Base-by-base conservation (phyloP, 2,113 vertebrate species). In the Gobiocypris rarus region DNA sequence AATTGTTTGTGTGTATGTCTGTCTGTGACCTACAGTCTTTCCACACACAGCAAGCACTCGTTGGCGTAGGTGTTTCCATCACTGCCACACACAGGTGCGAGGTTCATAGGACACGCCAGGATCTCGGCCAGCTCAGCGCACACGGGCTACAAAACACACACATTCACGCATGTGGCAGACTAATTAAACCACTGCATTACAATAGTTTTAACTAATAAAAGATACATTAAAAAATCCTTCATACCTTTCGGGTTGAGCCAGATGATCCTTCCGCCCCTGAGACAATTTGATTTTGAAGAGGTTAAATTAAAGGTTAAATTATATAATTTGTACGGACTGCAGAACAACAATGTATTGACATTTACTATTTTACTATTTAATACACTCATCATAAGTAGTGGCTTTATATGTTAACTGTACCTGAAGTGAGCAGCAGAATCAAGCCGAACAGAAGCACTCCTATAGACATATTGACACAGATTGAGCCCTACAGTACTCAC, bases 21-120 rank as follows among this genome's bases (percentile, higher is more conserved):
- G 11, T 17, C 9, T 70, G 74, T 85, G 8, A 91, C 94, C 92
- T 89, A 95, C 94, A 85, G 90, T 70, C 89, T 92, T 75, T 93
- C 77, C 81, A 84, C 89, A 91, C 96, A 96, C 87, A 97, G 91
- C 52, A 85, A 58, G 67, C 96, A 96, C 89, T 96, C 95, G 10
- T 95, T 97, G 86, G 91, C 80, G 0, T 97, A 96, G 14, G 95
- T 97, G 65, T 90, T 92, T 17, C 95, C 91, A 0, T 97, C 94
- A 0, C 90, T 95, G 22, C 96, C 96, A 9, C 96, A 96, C 61
- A 97, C 91, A 0, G 96, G 95, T 34, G 89, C 71, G 1, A 93
- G 24, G 87, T 94, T 92, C 84, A 95, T 75, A 1, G 95, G 94
- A 43, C 96, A 96, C 0, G 92, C 93, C 11, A 63, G 0, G 0